Conservation (phyloP, 2,113 vertebrate species). For the Corythoichthys intestinalis region DNA sequence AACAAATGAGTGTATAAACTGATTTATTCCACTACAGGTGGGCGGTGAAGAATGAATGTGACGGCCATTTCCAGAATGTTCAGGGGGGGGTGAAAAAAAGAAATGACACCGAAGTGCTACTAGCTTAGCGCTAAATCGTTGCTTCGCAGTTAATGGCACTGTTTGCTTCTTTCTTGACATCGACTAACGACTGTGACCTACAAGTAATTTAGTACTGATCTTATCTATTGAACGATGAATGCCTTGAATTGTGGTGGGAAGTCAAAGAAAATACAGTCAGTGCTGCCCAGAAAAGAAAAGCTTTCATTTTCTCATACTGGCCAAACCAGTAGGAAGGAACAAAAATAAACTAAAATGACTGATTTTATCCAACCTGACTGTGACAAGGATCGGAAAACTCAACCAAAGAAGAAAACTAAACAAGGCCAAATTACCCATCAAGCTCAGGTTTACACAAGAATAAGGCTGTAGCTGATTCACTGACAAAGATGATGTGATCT, state of each 20-base stretch:
- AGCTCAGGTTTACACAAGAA: no score
- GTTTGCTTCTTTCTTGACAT: background rate
- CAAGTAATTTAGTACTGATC: background rate
- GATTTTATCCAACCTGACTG: background rate
- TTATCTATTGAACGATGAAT: background rate
- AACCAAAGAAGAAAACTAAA: background rate
- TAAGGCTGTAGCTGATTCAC: no score
- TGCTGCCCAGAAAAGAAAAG: background rate
- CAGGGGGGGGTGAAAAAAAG: constrained; percentile 4
- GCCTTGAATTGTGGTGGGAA: background rate
- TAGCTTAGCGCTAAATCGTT: constrained; percentile 1
- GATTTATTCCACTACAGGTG: constrained; percentile 20
- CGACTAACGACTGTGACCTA: background rate
- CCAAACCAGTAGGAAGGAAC: background rate
- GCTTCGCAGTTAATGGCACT: background rate
- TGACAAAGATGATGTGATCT: no score
- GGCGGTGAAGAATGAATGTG: constrained; percentile 9
- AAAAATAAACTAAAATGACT: background rate
- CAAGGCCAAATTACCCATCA: no score
- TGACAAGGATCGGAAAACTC: background rate
- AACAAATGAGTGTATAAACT: constrained; percentile 13
- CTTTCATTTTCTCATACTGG: background rate
- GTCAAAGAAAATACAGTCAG: background rate
- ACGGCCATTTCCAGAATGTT: constrained; percentile 8
- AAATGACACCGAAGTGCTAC: background rate